Conservation (phyloP, 2,113 vertebrate genomes). For the Lophius piscatorius region DNA sequence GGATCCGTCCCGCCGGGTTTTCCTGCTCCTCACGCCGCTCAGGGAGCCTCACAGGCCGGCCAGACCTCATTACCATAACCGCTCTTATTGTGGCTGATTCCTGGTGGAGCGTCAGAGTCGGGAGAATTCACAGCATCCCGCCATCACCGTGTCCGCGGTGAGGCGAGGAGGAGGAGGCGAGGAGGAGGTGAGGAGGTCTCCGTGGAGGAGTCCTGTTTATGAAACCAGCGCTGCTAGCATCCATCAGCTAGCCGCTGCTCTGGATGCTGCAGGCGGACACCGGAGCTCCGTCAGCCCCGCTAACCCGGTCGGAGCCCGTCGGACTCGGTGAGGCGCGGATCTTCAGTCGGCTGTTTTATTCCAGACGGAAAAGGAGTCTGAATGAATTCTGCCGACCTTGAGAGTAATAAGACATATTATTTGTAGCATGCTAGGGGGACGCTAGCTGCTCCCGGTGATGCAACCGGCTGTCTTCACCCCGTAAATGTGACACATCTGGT, state of each 20-base stretch:
- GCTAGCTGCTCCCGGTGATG: slow-evolving; percentile 9
- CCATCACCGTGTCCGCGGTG: neutral
- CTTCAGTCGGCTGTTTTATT: neutral
- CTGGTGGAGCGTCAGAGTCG: neutral
- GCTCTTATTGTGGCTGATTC: neutral
- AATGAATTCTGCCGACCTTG: slow-evolving; percentile 64
- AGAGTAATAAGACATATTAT: slow-evolving; percentile 51
- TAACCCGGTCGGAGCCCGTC: neutral
- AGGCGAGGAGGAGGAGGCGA: neutral
- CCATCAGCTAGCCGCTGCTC: slow-evolving; percentile 34
- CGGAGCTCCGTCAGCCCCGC: neutral
- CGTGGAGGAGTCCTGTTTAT: slow-evolving; percentile 35
- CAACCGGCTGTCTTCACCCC: neutral
- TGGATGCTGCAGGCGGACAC: slow-evolving; percentile 25
- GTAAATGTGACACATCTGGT: too few relatives aligned
- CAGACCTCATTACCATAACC: neutral
- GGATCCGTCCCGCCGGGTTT: slow-evolving; percentile 54
- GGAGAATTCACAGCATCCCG: neutral
- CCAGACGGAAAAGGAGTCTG: slow-evolving; percentile 24
- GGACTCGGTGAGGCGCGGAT: neutral
- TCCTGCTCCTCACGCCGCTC: slow-evolving; percentile 31
- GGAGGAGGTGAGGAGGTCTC: neutral
- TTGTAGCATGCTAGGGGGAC: slow-evolving; percentile 17
- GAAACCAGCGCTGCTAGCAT: slow-evolving; percentile 26
- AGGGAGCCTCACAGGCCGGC: slow-evolving; percentile 40